phyloP scores from a whole-genome alignment of 2,888 invertebrate genomes.

The Troides helena region DNA sequence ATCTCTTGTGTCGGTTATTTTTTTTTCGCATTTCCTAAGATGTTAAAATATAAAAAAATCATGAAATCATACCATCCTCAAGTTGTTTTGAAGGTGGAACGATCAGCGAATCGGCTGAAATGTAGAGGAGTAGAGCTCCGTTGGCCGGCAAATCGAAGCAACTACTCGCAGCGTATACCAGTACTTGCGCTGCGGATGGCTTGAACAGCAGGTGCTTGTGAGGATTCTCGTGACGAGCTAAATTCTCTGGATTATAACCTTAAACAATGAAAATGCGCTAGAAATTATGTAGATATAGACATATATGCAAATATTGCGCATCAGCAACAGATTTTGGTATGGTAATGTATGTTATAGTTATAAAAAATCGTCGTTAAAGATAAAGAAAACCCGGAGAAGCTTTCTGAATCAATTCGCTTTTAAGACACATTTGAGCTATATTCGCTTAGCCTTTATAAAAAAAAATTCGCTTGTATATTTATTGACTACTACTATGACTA shows the following conservation, averaged over 20 bases:
- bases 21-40: no score
- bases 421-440: no score
- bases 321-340: no score
- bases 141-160: conserved; percentile 96
- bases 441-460: no score
- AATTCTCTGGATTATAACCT: conserved; percentile 38
- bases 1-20: no score
- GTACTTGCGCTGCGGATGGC: conserved; percentile 95
- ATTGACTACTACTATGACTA: no score
- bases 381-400: no score
- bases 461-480: no score
- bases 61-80: conserved; percentile 87
- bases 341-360: no score
- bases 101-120: conserved; percentile 95
- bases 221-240: conserved; percentile 82
- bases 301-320: no score
- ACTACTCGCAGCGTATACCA: conserved; percentile 94
- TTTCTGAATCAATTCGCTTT: no score
- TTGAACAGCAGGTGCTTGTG: conserved; percentile 98
- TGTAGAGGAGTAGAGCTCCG: conserved; percentile 94
- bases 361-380: no score
- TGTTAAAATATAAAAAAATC: neutral
- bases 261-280: conserved; percentile 31
- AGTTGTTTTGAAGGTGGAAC: conserved; percentile 88
- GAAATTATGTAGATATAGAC: neutral